These are phyloP conservation scores for Rotaria macrura DNA, from an alignment of 2,888 invertebrate species.

Conservation along the genomic window DNA sequence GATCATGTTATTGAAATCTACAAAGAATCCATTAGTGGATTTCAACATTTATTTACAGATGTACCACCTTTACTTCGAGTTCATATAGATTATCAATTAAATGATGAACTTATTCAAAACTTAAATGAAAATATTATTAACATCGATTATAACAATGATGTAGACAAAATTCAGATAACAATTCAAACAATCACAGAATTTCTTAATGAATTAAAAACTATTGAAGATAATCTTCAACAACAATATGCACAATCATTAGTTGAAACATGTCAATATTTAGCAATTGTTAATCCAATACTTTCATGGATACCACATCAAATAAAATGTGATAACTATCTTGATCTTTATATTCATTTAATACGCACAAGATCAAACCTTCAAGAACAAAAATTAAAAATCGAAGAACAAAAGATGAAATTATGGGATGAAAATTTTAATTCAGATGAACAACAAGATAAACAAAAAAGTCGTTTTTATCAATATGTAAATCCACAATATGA, in stretches of 20 bases:
- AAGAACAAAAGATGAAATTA: not conserved
- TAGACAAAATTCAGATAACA: not conserved
- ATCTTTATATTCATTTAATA: not conserved
- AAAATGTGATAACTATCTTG: not conserved
- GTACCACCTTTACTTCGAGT: not conserved
- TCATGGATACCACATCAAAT: not conserved
- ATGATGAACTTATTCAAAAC: not conserved
- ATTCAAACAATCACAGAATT: slow-evolving; percentile 1
- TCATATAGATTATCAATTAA: not conserved
- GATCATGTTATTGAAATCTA: not conserved
- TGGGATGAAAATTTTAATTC: not conserved
- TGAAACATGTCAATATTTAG: not conserved
- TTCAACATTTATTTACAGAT: not conserved
- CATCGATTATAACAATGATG: not conserved
- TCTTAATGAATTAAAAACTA: not conserved
- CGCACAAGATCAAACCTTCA: not conserved
- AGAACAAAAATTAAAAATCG: not conserved
- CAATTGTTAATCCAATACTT: not conserved
- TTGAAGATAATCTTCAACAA: not conserved
- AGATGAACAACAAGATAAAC: not conserved
- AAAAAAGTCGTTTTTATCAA: not conserved
- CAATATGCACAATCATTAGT: not conserved
- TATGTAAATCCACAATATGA: not conserved
- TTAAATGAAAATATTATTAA: not conserved
- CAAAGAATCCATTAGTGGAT: not conserved